These are phyloP conservation scores for Meloidogyne chitwoodi DNA, from an alignment of 1,140 invertebrate genomes.

Conservation along the genomic window DNA sequence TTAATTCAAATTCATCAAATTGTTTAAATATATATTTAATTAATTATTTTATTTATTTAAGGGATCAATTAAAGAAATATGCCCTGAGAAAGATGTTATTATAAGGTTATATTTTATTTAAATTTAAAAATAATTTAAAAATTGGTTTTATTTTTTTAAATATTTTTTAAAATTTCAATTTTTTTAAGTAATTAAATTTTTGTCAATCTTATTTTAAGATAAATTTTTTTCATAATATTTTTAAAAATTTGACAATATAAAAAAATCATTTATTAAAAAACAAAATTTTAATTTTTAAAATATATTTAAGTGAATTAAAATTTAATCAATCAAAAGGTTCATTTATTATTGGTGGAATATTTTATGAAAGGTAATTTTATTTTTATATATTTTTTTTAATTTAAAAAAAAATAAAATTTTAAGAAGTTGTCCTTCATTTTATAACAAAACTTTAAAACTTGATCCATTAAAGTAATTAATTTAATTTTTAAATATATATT, in stretches of 20 bases:
- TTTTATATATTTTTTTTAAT: background rate
- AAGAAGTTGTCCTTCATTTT: background rate
- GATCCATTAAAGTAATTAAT: background rate
- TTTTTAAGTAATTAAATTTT: too few relatives aligned
- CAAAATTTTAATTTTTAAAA: too few relatives aligned
- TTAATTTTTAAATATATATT: background rate
- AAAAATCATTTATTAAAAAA: too few relatives aligned
- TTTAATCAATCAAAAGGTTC: background rate
- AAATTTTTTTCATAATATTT: too few relatives aligned
- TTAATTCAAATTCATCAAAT: background rate
- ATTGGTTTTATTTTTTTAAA: too few relatives aligned
- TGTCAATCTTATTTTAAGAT: too few relatives aligned
- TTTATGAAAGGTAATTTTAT: background rate
- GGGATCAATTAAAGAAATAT: background rate
- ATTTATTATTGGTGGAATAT: background rate
- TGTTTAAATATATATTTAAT: background rate
- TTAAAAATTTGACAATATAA: too few relatives aligned
- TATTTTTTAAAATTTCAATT: too few relatives aligned
- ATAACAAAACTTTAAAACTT: background rate
- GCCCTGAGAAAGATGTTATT: background rate
- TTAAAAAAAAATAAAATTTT: background rate
- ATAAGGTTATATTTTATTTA: background rate
- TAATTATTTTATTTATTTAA: background rate
- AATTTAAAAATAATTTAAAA: too few relatives aligned
- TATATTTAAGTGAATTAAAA: background rate